phyloP scores from a whole-genome alignment of 2,888 invertebrate genomes.

The Acronicta psi region DNA sequence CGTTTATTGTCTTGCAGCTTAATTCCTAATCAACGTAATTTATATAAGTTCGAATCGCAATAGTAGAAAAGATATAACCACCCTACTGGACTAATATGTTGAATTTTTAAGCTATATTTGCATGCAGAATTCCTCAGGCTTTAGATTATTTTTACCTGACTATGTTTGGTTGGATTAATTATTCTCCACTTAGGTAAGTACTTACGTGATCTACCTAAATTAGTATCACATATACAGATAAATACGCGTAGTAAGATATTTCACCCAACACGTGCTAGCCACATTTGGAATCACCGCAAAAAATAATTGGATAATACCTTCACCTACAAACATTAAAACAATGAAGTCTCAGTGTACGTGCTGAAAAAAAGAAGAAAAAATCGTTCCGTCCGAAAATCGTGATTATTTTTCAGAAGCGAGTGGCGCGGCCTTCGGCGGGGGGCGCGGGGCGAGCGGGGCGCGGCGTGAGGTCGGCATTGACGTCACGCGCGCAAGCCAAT shows the following conservation, averaged over 20 bases:
- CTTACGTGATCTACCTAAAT: slow-evolving; percentile 40
- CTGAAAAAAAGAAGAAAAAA: slow-evolving; percentile 63
- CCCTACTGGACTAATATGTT: no score
- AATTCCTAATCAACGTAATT: no score
- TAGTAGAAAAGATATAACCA: no score
- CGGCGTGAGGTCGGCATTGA: slow-evolving; percentile 86
- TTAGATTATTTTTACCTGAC: slow-evolving; percentile 29
- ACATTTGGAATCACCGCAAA: slow-evolving; percentile 49
- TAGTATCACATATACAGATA: slow-evolving; percentile 20
- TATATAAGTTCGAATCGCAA: no score
- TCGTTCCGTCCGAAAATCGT: slow-evolving; percentile 79
- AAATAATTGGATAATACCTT: slow-evolving; percentile 53
- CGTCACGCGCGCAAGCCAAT: slow-evolving; percentile 84
- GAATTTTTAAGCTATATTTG: no score
- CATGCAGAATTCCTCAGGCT: slow-evolving; percentile 7
- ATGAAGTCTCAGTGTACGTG: slow-evolving; percentile 58
- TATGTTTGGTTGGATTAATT: slow-evolving; percentile 26
- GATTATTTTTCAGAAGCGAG: slow-evolving; percentile 84
- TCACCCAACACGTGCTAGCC: slow-evolving; percentile 52
- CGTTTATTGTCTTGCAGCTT: no score
- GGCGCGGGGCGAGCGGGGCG: slow-evolving; percentile 67
- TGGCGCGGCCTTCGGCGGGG: slow-evolving; percentile 79
- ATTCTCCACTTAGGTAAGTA: slow-evolving; percentile 10
- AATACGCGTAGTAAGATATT: slow-evolving; percentile 6
- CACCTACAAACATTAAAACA: slow-evolving; percentile 59